phyloP scores from a whole-genome alignment of 2,797 vertebrate genomes.

The Mormyrus proboscirostris region DNA sequence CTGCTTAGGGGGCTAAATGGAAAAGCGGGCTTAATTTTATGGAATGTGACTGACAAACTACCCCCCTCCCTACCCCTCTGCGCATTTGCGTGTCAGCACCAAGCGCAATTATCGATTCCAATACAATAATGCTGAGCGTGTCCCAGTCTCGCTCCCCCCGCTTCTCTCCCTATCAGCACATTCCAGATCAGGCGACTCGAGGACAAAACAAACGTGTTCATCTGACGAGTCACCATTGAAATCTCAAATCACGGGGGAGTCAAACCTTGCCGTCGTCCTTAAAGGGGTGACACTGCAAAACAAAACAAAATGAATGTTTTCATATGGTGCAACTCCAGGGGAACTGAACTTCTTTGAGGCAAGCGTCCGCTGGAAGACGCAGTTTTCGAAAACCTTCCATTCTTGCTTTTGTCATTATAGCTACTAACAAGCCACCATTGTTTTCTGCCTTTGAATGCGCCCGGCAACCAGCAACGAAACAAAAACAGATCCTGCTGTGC shows the following conservation, averaged over 20 bases:
- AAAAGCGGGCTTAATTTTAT: constrained; percentile 69
- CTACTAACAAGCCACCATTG: background rate
- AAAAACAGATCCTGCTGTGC: constrained; percentile 11
- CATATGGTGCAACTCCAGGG: background rate
- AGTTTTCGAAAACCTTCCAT: background rate
- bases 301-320: background rate
- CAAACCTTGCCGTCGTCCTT: background rate
- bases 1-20: constrained; percentile 69
- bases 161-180: constrained; percentile 79
- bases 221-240: constrained; percentile 39
- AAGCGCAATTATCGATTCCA: constrained; percentile 86
- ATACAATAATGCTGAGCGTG: constrained; percentile 87
- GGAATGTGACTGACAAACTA: constrained; percentile 72
- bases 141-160: constrained; percentile 65
- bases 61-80: constrained; percentile 47
- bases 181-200: constrained; percentile 56
- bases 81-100: constrained; percentile 79
- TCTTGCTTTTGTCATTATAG: background rate
- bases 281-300: background rate
- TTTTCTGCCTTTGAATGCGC: background rate
- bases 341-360: background rate
- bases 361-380: background rate
- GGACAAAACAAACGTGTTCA: constrained; percentile 26
- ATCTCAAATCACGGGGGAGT: background rate
- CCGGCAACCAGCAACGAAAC: background rate